A percentile compares a stretch with the other conserved stretches of the same genome.
Evolutionary conservation across 2,888 invertebrate species (phyloP).

Genomic region (Pyrrhia umbra): DNA sequence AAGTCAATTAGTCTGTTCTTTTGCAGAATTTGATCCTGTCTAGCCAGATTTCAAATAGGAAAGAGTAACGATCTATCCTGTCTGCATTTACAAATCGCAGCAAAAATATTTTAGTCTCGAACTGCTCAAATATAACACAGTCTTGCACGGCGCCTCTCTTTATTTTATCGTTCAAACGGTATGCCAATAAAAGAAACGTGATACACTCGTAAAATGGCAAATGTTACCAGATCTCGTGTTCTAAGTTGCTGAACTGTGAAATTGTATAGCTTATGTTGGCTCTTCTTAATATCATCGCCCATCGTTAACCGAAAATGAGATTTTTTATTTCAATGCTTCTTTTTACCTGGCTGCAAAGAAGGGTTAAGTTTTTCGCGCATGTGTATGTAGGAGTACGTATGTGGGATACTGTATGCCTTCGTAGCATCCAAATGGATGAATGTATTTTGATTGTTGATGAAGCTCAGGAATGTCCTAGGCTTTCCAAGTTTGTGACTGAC

Average conservation of each 20-base stretch:
- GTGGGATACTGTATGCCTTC: not conserved
- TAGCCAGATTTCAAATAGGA: not conserved
- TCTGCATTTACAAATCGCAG: not conserved
- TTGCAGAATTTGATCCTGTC: not conserved
- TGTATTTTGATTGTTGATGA: not conserved
- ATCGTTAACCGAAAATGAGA: slow-evolving; percentile 44
- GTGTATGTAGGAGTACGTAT: no score
- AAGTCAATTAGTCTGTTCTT: not conserved
- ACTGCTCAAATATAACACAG: not conserved
- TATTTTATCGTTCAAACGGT: slow-evolving; percentile 61
- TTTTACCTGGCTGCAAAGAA: not conserved
- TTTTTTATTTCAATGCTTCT: slow-evolving; percentile 35
- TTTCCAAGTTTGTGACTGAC: not conserved
- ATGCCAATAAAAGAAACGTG: slow-evolving; percentile 68
- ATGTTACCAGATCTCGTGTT: slow-evolving; percentile 63
- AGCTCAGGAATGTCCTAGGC: no score
- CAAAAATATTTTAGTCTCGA: slow-evolving; percentile 7
- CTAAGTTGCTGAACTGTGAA: slow-evolving; percentile 61
- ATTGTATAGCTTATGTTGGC: slow-evolving; percentile 65
- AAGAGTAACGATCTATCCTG: not conserved
- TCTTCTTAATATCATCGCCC: slow-evolving; percentile 34
- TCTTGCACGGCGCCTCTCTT: slow-evolving; percentile 19
- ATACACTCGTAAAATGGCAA: slow-evolving; percentile 67
- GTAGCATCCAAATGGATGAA: not conserved
- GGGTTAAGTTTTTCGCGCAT: not conserved